These are phyloP conservation scores for Teleogryllus occipitalis DNA, from an alignment of 1,140 invertebrate species.

Conservation along the genomic window DNA sequence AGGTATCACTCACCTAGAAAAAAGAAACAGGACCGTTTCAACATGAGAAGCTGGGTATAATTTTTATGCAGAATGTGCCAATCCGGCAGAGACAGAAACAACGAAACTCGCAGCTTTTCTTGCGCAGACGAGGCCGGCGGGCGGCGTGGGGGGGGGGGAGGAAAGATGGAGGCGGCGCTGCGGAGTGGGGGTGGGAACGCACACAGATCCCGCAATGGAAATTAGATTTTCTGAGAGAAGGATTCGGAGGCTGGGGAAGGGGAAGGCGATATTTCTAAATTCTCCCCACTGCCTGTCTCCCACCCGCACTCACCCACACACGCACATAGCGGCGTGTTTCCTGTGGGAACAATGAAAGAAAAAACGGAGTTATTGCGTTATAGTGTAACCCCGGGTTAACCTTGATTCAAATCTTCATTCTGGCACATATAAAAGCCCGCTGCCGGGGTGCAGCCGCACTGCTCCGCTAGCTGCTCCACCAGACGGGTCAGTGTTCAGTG, in stretches of 20 bases:
- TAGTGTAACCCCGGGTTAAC: not conserved
- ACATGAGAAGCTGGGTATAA: not conserved
- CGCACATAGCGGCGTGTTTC: not conserved
- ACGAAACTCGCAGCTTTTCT: not conserved
- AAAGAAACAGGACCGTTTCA: not conserved
- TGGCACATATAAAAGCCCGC: not conserved
- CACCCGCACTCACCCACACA: not conserved
- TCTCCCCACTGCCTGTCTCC: no score
- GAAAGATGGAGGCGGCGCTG: not conserved
- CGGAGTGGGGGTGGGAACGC: not conserved
- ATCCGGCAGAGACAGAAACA: not conserved
- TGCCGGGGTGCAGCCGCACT: not conserved
- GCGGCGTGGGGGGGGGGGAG: no score
- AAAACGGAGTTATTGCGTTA: not conserved
- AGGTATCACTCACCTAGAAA: not conserved
- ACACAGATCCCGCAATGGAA: not conserved
- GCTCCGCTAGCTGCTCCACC: not conserved
- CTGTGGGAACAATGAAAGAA: not conserved
- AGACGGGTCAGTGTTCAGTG: not conserved
- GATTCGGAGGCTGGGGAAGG: not conserved
- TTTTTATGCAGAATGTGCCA: not conserved
- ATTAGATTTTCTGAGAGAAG: not conserved
- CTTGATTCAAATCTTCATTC: slow-evolving; percentile 5
- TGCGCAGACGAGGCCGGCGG: not conserved
- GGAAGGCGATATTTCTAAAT: not conserved